These are phyloP conservation scores for Diadegma fenestrale DNA, from an alignment of 2,888 invertebrate species.

Conservation along the genomic window DNA sequence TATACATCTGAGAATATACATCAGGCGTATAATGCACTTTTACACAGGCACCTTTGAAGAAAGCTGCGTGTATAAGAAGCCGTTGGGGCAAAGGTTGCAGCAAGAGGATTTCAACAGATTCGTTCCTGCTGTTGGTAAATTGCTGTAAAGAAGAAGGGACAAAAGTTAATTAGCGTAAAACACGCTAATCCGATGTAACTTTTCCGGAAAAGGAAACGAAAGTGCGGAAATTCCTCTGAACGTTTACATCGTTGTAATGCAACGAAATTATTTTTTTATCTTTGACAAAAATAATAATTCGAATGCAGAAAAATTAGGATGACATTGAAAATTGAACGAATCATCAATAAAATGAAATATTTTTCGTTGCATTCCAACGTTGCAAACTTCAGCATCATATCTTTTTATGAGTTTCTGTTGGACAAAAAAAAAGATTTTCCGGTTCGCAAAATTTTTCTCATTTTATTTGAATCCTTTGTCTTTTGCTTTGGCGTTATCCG, in stretches of 20 bases:
- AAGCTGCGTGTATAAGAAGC: slow-evolving; percentile 11
- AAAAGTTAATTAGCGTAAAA: slow-evolving; percentile 56
- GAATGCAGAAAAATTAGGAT: no score
- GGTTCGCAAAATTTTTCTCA: not conserved
- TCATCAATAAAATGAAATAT: no score
- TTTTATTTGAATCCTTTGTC: not conserved
- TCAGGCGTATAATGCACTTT: slow-evolving; percentile 27
- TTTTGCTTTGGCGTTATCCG: not conserved
- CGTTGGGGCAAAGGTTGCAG: slow-evolving; percentile 26
- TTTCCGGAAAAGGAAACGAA: no score
- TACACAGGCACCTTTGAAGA: slow-evolving; percentile 29
- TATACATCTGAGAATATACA: slow-evolving; percentile 34
- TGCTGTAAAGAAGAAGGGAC: slow-evolving; percentile 7
- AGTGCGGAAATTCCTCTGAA: not conserved
- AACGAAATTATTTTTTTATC: no score
- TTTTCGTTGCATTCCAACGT: no score
- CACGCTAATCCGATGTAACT: slow-evolving; percentile 15
- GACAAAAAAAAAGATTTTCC: not conserved
- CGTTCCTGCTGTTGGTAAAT: slow-evolving; percentile 23
- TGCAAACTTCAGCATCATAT: no score
- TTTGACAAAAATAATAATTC: no score
- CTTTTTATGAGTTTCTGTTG: not conserved
- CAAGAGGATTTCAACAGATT: slow-evolving; percentile 13
- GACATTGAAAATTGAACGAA: no score
- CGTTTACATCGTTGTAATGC: no score